Conservation (phyloP, 2,113 vertebrate species). For the Hypomesus transpacificus region DNA sequence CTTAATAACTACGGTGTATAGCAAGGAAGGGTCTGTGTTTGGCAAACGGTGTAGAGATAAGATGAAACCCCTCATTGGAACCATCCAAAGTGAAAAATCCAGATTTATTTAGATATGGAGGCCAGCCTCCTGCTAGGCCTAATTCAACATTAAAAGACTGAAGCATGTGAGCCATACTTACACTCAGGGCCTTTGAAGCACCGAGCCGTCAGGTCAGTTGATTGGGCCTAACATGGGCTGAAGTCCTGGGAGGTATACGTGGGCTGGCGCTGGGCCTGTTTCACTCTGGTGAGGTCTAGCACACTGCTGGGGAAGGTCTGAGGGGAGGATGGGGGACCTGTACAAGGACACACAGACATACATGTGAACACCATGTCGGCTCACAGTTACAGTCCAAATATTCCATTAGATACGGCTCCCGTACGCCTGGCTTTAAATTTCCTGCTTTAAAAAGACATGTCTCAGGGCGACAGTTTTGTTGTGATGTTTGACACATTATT, state of each 20-base stretch:
- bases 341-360: constrained; percentile 14
- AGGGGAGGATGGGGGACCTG: constrained; percentile 17
- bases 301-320: constrained; percentile 28
- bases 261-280: constrained; percentile 5
- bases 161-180: constrained; percentile 24
- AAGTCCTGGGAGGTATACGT: constrained; percentile 12
- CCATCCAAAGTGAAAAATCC: too few species aligned
- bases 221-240: neutral
- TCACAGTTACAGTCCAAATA: neutral
- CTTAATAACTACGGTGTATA: too few species aligned
- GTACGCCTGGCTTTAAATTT: neutral
- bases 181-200: neutral
- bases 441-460: too few species aligned
- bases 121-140: neutral
- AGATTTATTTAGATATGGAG: neutral
- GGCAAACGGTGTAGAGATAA: too few species aligned
- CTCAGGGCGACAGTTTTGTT: too few species aligned
- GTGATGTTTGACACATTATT: too few species aligned
- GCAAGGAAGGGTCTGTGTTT: neutral
- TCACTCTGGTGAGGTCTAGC: constrained; percentile 26
- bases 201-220: neutral
- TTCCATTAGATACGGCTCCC: neutral
- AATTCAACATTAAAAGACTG: neutral
- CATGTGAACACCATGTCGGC: neutral
- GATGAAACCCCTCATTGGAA: too few species aligned